Conservation (phyloP, 2,888 invertebrate genomes). For the Drosophila ezoana region DNA sequence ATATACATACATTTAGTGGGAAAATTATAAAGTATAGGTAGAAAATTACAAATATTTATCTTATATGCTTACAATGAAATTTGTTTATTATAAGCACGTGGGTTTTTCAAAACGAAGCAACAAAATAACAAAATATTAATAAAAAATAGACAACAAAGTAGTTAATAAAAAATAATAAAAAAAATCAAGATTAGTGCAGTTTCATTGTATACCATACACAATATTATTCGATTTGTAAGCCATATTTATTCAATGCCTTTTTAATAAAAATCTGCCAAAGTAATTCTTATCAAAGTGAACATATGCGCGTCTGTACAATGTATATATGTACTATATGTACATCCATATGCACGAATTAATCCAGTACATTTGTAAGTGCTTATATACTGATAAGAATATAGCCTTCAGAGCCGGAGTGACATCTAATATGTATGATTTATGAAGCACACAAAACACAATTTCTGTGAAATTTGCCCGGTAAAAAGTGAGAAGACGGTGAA, state of each 20-base stretch:
- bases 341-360: background rate
- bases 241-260: constrained; percentile 7
- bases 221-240: background rate
- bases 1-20: no score
- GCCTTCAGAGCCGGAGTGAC: constrained; percentile 7
- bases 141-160: constrained; percentile 16
- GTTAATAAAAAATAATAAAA: background rate
- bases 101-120: no score
- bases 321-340: background rate
- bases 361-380: background rate
- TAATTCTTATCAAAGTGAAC: constrained; percentile 37
- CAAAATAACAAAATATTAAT: background rate
- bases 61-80: no score
- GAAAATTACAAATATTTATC: no score
- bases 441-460: constrained; percentile 1
- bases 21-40: no score
- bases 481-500: constrained; percentile 14
- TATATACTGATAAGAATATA: constrained; percentile 24
- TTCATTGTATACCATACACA: background rate
- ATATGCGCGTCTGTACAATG: constrained; percentile 8
- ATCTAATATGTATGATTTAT: constrained; percentile 18
- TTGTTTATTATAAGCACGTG: no score
- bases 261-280: constrained; percentile 7
- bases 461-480: background rate
- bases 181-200: constrained; percentile 1